Conservation (phyloP, 2,888 invertebrate species). For the Thymelicus lineola region DNA sequence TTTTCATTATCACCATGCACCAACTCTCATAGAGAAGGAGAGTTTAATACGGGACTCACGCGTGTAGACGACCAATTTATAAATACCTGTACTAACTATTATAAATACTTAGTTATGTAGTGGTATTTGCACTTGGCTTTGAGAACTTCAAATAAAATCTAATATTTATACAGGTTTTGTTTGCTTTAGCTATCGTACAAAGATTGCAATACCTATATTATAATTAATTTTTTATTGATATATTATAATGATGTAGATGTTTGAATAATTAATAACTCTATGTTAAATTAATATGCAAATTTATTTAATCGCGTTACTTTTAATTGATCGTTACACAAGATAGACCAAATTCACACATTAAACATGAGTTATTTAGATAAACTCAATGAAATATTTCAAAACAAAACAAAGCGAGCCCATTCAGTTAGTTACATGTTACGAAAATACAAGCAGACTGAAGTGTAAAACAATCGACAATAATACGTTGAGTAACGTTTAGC, state of each 20-base stretch:
- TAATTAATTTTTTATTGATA: no score
- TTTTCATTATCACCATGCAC: background rate
- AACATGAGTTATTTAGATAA: background rate
- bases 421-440: constrained; percentile 8
- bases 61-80: no score
- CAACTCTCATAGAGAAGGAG: no score
- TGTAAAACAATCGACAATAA: constrained; percentile 4
- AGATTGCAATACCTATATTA: no score
- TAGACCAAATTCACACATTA: background rate
- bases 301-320: background rate
- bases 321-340: background rate
- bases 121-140: no score
- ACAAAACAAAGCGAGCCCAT: constrained; percentile 6
- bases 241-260: no score
- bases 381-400: constrained; percentile 1
- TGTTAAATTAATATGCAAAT: no score
- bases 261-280: no score
- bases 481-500: constrained; percentile 26
- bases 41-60: no score
- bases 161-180: background rate
- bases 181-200: background rate
- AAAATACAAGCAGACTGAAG: constrained; percentile 10
- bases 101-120: no score
- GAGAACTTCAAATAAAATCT: background rate
- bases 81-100: no score